Evolutionary conservation across 2,888 invertebrate species (phyloP).

Genomic region (Deilephila porcellus): DNA sequence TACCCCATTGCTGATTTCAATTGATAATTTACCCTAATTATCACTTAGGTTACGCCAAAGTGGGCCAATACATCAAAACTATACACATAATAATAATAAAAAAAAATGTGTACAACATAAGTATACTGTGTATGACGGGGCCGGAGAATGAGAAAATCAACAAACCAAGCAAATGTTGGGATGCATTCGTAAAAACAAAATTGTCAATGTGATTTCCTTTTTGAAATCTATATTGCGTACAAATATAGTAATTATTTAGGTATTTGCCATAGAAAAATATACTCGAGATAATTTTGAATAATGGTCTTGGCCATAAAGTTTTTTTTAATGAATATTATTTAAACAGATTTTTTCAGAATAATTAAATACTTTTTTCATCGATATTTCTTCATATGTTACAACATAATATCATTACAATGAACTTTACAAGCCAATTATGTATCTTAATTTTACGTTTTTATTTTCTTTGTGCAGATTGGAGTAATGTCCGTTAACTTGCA

Average conservation of each 20-base stretch:
- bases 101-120: slow-evolving; percentile 24
- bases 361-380: too few relatives aligned
- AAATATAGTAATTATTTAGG: too few relatives aligned
- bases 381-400: too few relatives aligned
- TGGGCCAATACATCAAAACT: background rate
- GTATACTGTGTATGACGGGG: slow-evolving; percentile 18
- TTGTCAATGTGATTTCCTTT: background rate
- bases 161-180: slow-evolving; percentile 18
- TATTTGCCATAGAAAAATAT: too few relatives aligned
- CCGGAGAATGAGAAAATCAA: slow-evolving; percentile 10
- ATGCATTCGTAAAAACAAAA: slow-evolving; percentile 6
- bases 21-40: too few relatives aligned
- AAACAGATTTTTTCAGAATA: background rate
- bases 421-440: background rate
- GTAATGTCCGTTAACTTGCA: background rate
- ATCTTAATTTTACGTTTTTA: too few relatives aligned
- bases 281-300: background rate
- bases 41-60: background rate
- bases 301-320: background rate
- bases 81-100: slow-evolving; percentile 24
- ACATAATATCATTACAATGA: too few relatives aligned
- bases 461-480: background rate
- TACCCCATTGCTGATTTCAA: background rate
- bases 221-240: background rate
- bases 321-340: background rate